These are phyloP conservation scores for Crotalus helleri DNA, from an alignment of 2,113 vertebrate genomes.

Conservation along the genomic window DNA sequence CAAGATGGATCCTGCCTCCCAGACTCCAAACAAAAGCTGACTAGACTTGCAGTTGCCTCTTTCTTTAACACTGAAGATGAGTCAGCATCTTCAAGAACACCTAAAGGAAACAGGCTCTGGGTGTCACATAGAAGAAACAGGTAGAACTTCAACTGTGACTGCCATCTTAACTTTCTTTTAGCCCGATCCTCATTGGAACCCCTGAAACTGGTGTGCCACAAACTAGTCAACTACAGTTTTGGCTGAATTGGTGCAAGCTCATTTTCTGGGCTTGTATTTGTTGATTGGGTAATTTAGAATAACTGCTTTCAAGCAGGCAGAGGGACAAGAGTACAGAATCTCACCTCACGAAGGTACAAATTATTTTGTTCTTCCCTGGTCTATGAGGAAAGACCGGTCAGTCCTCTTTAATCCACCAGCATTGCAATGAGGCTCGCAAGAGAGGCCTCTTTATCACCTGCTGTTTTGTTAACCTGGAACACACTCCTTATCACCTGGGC, in stretches of 20 bases:
- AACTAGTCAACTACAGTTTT: background rate
- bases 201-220: background rate
- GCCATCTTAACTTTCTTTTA: background rate
- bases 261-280: background rate
- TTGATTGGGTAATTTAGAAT: background rate
- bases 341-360: conserved; percentile 17
- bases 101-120: background rate
- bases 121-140: background rate
- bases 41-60: background rate
- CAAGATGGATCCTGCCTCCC: background rate
- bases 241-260: background rate
- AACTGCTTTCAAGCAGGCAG: background rate
- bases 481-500: conserved; percentile 38
- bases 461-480: conserved; percentile 29
- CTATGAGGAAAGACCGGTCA: conserved; percentile 21
- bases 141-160: background rate
- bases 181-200: background rate
- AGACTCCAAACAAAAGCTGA: background rate
- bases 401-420: background rate
- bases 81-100: background rate
- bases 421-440: background rate
- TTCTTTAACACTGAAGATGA: background rate
- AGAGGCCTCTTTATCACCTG: background rate
- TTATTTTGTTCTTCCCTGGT: conserved; percentile 18
- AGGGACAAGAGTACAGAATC: conserved; percentile 20